phyloP scores from a whole-genome alignment of 2,888 invertebrate species.

The Sphinx pinastri region DNA sequence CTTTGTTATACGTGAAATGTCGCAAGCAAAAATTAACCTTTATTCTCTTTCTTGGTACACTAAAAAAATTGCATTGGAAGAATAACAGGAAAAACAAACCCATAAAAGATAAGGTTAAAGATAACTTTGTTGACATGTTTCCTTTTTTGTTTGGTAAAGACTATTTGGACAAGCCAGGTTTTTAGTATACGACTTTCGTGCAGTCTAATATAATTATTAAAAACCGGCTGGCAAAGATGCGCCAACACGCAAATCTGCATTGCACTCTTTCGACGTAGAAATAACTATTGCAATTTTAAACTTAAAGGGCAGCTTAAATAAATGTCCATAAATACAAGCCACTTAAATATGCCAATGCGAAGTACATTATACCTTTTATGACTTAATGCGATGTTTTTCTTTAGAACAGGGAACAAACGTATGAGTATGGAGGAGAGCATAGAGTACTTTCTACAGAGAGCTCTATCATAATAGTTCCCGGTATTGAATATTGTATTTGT shows the following conservation, averaged over 20 bases:
- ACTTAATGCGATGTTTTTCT: too few species aligned
- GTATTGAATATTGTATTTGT: too few species aligned
- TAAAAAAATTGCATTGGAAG: neutral
- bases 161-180: conserved; percentile 4
- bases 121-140: conserved; percentile 13
- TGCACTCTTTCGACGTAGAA: neutral
- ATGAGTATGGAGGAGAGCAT: too few species aligned
- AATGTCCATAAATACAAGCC: too few species aligned
- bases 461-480: too few species aligned
- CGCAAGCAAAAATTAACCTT: neutral
- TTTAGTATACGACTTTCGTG: neutral
- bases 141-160: conserved; percentile 22
- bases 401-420: too few species aligned
- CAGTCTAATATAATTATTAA: neutral
- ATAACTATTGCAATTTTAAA: neutral
- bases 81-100: conserved; percentile 18
- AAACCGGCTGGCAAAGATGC: neutral
- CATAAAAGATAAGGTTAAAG: conserved; percentile 18
- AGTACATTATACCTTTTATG: too few species aligned
- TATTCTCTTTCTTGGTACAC: neutral
- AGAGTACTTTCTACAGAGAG: too few species aligned
- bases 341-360: too few species aligned
- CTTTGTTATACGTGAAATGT: neutral
- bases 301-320: neutral
- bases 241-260: neutral